phyloP scores from a whole-genome alignment of 2,888 invertebrate species.

The Tryphoninae sp. region DNA sequence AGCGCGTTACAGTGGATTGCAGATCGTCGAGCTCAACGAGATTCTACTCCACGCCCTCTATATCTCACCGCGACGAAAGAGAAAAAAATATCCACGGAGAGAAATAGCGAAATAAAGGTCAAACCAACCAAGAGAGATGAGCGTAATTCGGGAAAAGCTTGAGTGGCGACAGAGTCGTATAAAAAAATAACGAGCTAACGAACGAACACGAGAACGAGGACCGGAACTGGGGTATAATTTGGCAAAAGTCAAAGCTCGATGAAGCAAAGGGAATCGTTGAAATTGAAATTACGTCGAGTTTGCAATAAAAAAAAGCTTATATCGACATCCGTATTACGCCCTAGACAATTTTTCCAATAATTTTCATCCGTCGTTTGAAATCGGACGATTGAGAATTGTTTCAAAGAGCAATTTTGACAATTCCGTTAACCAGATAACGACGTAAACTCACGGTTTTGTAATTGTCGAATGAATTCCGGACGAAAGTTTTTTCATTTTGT shows the following conservation, averaged over 20 bases:
- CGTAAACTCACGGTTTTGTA: background rate
- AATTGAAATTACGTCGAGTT: conserved; percentile 40
- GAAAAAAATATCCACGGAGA: conserved; percentile 1
- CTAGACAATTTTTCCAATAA: conserved; percentile 75
- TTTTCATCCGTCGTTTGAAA: conserved; percentile 77
- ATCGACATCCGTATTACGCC: conserved; percentile 15
- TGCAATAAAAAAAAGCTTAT: conserved; percentile 7
- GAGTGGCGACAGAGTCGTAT: conserved; percentile 12
- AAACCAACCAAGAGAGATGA: conserved; percentile 11
- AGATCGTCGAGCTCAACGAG: conserved; percentile 46
- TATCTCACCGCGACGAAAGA: background rate
- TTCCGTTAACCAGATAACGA: background rate
- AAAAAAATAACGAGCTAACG: conserved; percentile 47
- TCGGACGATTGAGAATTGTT: background rate
- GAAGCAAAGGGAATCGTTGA: conserved; percentile 28
- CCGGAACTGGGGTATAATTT: conserved; percentile 18
- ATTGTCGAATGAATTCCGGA: background rate
- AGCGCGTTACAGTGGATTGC: conserved; percentile 57
- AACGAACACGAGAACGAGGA: conserved; percentile 19
- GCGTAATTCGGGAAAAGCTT: conserved; percentile 33
- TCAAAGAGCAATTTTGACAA: background rate
- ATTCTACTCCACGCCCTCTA: conserved; percentile 25
- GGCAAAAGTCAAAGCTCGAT: conserved; percentile 9
- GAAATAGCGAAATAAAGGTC: background rate
- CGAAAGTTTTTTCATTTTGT: conserved; percentile 63